phyloP scores from a whole-genome alignment of 2,113 vertebrate genomes.

The Capreolus pygargus region DNA sequence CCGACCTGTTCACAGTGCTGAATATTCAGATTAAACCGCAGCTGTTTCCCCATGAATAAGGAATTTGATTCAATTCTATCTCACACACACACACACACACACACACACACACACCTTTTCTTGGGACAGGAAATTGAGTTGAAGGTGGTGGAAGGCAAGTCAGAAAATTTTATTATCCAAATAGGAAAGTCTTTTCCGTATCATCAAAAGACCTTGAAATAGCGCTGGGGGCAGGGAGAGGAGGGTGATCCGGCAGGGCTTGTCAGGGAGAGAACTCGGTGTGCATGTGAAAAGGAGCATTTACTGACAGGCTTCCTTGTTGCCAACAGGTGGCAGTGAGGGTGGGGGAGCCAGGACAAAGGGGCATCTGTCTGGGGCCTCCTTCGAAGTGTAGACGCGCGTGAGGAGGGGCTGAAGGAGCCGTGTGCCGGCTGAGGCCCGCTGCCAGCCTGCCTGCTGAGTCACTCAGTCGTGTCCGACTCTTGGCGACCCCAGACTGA shows the following conservation, averaged over 20 bases:
- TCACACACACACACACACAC: constrained; percentile 69
- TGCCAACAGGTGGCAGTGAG: constrained; percentile 76
- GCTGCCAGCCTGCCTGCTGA: background rate
- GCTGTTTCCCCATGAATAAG: constrained; percentile 83
- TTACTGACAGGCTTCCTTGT: constrained; percentile 79
- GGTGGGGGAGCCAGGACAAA: constrained; percentile 22
- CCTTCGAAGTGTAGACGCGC: constrained; percentile 25
- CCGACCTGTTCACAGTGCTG: constrained; percentile 79
- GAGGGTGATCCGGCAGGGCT: constrained; percentile 62
- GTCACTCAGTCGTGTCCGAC: background rate
- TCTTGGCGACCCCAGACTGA: accelerated
- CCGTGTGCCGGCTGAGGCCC: background rate
- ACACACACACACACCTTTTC: constrained; percentile 48
- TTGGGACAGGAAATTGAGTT: constrained; percentile 84
- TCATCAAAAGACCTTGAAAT: constrained; percentile 80
- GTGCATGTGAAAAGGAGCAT: constrained; percentile 82
- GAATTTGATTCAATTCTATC: constrained; percentile 82
- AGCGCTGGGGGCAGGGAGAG: constrained; percentile 71
- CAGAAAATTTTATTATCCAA: constrained; percentile 85
- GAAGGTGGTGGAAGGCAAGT: constrained; percentile 84
- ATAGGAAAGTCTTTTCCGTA: constrained; percentile 83
- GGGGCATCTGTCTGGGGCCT: constrained; percentile 70
- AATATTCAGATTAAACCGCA: constrained; percentile 86
- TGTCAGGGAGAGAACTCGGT: constrained; percentile 81
- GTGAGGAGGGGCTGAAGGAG: background rate